Evolutionary conservation across 2,888 invertebrate genomes (phyloP).

Genomic region (Mythimna pallens): DNA sequence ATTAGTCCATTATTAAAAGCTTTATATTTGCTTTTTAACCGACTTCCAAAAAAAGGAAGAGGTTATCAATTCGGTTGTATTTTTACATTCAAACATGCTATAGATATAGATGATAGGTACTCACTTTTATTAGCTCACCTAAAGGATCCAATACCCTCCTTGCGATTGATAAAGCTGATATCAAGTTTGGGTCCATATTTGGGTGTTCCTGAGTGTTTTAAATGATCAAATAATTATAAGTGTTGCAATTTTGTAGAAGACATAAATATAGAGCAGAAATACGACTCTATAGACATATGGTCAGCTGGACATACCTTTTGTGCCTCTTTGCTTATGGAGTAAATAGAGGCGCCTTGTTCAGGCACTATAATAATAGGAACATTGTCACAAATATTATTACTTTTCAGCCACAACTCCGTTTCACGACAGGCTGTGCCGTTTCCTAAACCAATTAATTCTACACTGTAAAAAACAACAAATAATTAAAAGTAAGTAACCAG

Average conservation of each 20-base stretch:
- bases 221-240: neutral
- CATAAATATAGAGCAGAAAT: neutral
- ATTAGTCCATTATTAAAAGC: neutral
- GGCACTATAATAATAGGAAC: conserved; percentile 95
- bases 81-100: neutral
- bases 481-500: neutral
- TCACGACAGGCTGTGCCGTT: conserved; percentile 97
- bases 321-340: conserved; percentile 96
- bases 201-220: conserved; percentile 93
- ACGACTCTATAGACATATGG: neutral
- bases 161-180: conserved; percentile 95
- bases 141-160: conserved; percentile 97
- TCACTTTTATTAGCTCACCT: conserved; percentile 96
- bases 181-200: conserved; percentile 94
- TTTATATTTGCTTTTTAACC: no score
- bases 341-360: conserved; percentile 98
- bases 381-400: conserved; percentile 85
- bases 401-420: conserved; percentile 94
- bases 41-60: no score
- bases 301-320: conserved; percentile 86
- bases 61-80: no score
- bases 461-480: conserved; percentile 86
- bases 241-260: no score
- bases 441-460: conserved; percentile 96
- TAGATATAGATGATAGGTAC: conserved; percentile 31